Percentiles rank a stretch among this genome's conserved stretches.
These are phyloP conservation scores for Solen grandis DNA, from an alignment of 1,140 invertebrate species.

Conservation along the genomic window DNA sequence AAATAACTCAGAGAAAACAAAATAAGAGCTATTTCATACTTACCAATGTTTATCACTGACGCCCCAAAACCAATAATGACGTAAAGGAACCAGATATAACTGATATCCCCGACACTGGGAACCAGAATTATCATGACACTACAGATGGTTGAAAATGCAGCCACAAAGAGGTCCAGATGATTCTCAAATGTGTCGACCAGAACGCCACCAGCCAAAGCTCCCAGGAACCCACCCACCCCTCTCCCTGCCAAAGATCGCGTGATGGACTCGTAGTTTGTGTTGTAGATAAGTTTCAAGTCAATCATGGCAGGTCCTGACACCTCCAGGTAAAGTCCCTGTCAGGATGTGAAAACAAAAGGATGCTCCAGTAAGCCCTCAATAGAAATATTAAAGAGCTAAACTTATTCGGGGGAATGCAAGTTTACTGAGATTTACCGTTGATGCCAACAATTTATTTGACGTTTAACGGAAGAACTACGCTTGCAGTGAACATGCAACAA, in stretches of 20 bases:
- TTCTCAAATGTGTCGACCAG: conserved; percentile 31
- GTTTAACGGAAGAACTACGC: too few species aligned
- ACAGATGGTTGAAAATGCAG: neutral
- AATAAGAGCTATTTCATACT: neutral
- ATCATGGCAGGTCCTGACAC: conserved; percentile 43
- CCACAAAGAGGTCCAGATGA: conserved; percentile 34
- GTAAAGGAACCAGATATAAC: conserved; percentile 41
- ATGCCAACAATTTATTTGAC: too few species aligned
- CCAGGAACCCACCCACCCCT: conserved; percentile 33
- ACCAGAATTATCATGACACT: conserved; percentile 16
- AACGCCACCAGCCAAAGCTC: conserved; percentile 25
- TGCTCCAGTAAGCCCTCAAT: too few species aligned
- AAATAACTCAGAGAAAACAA: too few species aligned
- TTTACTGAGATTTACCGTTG: too few species aligned
- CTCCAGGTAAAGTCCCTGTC: conserved; percentile 48
- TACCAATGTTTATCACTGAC: conserved; percentile 40
- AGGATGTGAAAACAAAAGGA: too few species aligned
- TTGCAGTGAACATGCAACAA: too few species aligned
- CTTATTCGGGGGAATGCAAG: conserved; percentile 2
- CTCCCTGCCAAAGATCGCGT: conserved; percentile 38
- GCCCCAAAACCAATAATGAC: conserved; percentile 5
- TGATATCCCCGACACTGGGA: conserved; percentile 2
- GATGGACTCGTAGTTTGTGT: conserved; percentile 40
- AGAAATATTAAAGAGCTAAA: too few species aligned
- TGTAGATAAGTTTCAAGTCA: conserved; percentile 42